Conservation (phyloP, 2,113 vertebrate species). For the Paramisgurnus dabryanus region DNA sequence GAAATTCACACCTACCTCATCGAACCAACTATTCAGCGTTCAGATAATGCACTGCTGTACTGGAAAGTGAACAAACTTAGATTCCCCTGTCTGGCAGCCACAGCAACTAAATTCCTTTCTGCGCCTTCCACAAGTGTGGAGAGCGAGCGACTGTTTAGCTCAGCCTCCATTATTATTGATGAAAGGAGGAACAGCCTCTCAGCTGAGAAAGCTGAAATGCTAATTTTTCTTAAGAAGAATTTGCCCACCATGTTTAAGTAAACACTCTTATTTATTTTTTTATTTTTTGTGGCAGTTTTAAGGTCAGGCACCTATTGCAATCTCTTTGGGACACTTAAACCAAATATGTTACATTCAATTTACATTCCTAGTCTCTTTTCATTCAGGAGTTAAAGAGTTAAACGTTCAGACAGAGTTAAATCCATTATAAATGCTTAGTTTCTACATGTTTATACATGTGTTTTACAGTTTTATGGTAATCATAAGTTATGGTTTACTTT, state of each 20-base stretch:
- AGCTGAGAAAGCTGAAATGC: background rate
- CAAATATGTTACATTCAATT: too few relatives aligned
- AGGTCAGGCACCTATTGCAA: too few relatives aligned
- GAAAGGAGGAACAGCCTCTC: background rate
- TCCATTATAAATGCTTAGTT: too few relatives aligned
- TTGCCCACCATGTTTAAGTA: background rate
- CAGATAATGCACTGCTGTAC: constrained; percentile 35
- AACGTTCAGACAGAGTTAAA: too few relatives aligned
- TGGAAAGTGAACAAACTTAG: constrained; percentile 32
- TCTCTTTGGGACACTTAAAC: too few relatives aligned
- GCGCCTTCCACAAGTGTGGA: constrained; percentile 41
- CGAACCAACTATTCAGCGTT: constrained; percentile 25
- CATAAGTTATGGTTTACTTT: too few relatives aligned
- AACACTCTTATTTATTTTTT: background rate
- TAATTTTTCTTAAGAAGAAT: background rate
- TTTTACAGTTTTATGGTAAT: too few relatives aligned
- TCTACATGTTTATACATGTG: too few relatives aligned
- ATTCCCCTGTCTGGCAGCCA: constrained; percentile 22
- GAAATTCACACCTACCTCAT: too few relatives aligned
- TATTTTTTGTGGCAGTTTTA: too few relatives aligned
- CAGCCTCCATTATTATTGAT: background rate
- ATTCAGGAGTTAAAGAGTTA: too few relatives aligned
- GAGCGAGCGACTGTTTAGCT: constrained; percentile 28
- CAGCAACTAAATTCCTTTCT: constrained; percentile 45
- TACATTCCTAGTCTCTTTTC: too few relatives aligned